Percentiles rank a stretch among this genome's conserved stretches.
phyloP scores from a whole-genome alignment of 2,888 invertebrate species.

The Tenthredo mesomela region DNA sequence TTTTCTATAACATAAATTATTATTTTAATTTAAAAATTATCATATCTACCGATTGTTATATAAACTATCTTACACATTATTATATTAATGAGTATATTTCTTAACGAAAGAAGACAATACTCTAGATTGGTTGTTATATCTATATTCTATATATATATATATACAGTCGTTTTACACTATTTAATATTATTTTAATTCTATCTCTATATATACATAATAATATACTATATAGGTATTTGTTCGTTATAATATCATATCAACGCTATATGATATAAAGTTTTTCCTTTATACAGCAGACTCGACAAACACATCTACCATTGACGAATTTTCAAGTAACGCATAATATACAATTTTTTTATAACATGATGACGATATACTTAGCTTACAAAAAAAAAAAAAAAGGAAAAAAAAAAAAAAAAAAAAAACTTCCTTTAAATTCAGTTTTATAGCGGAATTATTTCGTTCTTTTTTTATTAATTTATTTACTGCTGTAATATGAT shows the following conservation, averaged over 20 bases:
- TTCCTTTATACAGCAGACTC: background rate
- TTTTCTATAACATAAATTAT: no score
- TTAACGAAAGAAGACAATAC: background rate
- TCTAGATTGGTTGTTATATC: background rate
- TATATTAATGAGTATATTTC: background rate
- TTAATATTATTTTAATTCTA: background rate
- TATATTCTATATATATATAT: no score
- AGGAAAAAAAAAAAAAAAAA: no score
- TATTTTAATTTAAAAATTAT: no score
- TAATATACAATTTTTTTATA: no score
- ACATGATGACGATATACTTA: no score
- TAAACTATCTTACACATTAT: no score
- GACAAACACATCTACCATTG: background rate
- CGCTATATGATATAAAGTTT: background rate
- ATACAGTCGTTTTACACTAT: background rate
- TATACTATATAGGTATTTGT: background rate
- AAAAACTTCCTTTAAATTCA: no score
- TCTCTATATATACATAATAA: background rate
- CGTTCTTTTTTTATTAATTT: background rate
- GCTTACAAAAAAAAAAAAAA: no score
- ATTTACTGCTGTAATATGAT: background rate
- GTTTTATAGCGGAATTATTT: background rate
- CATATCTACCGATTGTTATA: no score
- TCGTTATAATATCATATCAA: background rate
- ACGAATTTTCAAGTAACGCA: no score